These are phyloP conservation scores for Fragum sueziense DNA, from an alignment of 2,888 invertebrate genomes.

Conservation along the genomic window DNA sequence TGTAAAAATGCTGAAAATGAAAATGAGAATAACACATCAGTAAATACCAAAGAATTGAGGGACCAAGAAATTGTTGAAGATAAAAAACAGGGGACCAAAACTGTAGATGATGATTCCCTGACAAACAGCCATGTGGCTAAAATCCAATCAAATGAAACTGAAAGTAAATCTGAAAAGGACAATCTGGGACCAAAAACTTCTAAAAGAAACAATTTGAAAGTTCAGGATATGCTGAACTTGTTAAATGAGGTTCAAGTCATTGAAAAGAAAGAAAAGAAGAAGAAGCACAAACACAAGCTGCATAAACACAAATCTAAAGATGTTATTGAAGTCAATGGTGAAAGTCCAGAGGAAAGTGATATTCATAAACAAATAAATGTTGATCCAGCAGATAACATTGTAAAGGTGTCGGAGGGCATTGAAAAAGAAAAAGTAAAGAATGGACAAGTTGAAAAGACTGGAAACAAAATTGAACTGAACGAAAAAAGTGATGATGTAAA, in stretches of 20 bases:
- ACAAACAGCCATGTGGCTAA: background rate
- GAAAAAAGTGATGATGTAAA: background rate
- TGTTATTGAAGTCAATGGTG: background rate
- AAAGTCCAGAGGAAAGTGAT: background rate
- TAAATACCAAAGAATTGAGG: background rate
- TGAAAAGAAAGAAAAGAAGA: constrained; percentile 45
- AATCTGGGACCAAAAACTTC: background rate
- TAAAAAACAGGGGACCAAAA: background rate
- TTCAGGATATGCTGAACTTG: constrained; percentile 54
- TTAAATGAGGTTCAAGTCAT: constrained; percentile 50
- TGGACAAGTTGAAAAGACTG: background rate
- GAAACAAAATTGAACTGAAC: background rate
- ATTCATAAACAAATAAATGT: background rate
- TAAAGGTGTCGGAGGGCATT: background rate
- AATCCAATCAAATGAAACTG: background rate
- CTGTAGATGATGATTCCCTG: background rate
- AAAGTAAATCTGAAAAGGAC: background rate
- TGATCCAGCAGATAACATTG: background rate
- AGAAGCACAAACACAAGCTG: constrained; percentile 40
- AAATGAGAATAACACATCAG: background rate
- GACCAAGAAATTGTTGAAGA: background rate
- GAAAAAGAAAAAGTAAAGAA: background rate
- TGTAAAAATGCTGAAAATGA: background rate
- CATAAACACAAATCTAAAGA: constrained; percentile 44
- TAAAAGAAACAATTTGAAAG: constrained; percentile 51